Base-by-base conservation (phyloP, 2,888 invertebrate species). In the Acanthosepion pharaonis region DNA sequence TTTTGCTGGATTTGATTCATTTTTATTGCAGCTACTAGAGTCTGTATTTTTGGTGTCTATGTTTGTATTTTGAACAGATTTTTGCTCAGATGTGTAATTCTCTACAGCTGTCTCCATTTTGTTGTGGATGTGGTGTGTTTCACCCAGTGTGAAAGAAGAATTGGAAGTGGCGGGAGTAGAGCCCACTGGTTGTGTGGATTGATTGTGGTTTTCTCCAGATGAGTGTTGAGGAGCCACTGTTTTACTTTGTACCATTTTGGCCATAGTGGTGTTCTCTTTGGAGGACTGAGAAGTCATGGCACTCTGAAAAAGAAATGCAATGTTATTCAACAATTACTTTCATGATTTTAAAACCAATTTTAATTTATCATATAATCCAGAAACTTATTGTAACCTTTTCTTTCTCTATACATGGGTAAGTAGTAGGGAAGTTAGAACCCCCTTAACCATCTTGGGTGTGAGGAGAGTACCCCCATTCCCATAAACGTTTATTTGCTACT, bases 41-140 rank as follows among this genome's bases (percentile, higher is more conserved):
- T n/a, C 48, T 51, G 91, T 42, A 91, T 94, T 94, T 93, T 42
- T 93, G 94, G 64, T 94, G 95, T 94, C 59, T 55, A 48, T 53
- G 94, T 93, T 93, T 55, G 95, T 94, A 55, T 94, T 91, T 94
- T 94, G 94, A 28, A 78, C 11, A 11, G 78, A 78, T 78, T 78
- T 78, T 78, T 78, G 78, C 33, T 78, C 78, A 0, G 78, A 78
- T 78, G 4, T n/a, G n/a, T n/a, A 78, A 33, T n/a, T 78, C 33
- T 78, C n/a, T 2, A 23, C 11, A 5, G 78, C 11, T 8, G 78
- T 78, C n/a, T n/a, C 78, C 9, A 15, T n/a, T 33, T n/a, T 78
- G 92, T 91, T 95, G 91, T 94, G 95, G 94, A 94, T 94, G 92
- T 91, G 95, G 64, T 94, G 95, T 94, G 94, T 95, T 95, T 95